Conservation (phyloP, 2,797 vertebrate species). For the Anableps anableps region DNA sequence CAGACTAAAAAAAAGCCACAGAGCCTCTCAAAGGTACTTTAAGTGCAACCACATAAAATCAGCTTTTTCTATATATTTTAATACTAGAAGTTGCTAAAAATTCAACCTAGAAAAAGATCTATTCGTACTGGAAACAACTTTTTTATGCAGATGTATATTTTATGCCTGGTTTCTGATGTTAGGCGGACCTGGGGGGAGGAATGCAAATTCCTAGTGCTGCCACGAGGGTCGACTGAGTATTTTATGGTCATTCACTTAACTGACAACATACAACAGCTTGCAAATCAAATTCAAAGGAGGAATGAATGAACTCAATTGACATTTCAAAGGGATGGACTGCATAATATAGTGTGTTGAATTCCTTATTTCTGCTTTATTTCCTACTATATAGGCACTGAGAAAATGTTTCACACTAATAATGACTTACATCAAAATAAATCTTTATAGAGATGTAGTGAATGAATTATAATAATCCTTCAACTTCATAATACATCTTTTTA, state of each 20-base stretch:
- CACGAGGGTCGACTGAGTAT: conserved; percentile 59
- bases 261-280: conserved; percentile 66
- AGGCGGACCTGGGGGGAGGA: conserved; percentile 49
- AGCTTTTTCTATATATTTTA: conserved; percentile 45
- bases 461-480: background rate
- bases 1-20: conserved; percentile 70
- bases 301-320: conserved; percentile 59
- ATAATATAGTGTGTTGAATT: conserved; percentile 43
- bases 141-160: conserved; percentile 33
- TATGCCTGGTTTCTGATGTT: conserved; percentile 29
- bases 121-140: conserved; percentile 29
- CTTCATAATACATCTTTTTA: background rate
- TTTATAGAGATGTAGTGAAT: conserved; percentile 7
- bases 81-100: conserved; percentile 39
- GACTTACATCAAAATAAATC: conserved; percentile 32
- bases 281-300: conserved; percentile 73
- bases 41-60: conserved; percentile 54
- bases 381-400: conserved; percentile 5
- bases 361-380: conserved; percentile 31
- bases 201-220: conserved; percentile 70
- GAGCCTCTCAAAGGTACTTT: conserved; percentile 54
- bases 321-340: conserved; percentile 64
- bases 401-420: conserved; percentile 25
- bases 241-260: conserved; percentile 74
- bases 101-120: conserved; percentile 16